phyloP scores from a whole-genome alignment of 1,140 invertebrate genomes.

The Drosophila varians region DNA sequence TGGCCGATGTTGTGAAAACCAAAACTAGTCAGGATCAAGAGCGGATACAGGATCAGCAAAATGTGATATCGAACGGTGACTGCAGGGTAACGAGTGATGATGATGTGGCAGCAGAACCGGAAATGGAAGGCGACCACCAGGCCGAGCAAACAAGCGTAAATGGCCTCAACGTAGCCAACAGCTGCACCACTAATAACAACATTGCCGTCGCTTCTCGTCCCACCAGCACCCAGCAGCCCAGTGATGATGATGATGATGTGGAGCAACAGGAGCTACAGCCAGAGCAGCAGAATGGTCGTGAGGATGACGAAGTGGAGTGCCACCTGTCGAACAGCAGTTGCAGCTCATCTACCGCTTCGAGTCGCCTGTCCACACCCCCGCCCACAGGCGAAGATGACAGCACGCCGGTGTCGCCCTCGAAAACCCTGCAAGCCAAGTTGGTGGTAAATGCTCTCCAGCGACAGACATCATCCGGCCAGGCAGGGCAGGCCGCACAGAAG shows the following conservation, averaged over 20 bases:
- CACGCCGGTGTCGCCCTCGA: constrained; percentile 70
- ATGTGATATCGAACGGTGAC: constrained; percentile 75
- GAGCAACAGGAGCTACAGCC: not conserved
- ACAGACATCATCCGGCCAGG: constrained; percentile 4
- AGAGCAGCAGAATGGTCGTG: constrained; percentile 10
- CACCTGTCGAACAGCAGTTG: constrained; percentile 44
- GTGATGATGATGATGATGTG: constrained; percentile 54
- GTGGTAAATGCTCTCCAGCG: constrained; percentile 66
- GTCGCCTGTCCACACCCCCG: constrained; percentile 74
- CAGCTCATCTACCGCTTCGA: constrained; percentile 65
- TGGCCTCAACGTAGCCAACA: constrained; percentile 58
- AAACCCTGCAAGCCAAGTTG: constrained; percentile 63
- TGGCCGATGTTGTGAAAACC: constrained; percentile 86
- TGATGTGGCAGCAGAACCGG: constrained; percentile 7
- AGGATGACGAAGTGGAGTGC: constrained; percentile 37
- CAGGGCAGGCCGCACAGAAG: constrained; percentile 7
- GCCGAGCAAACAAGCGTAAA: constrained; percentile 62
- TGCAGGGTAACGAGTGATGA: constrained; percentile 51
- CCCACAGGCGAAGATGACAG: constrained; percentile 80
- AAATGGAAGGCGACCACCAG: constrained; percentile 11
- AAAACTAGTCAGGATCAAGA: constrained; percentile 72
- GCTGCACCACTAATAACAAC: constrained; percentile 67
- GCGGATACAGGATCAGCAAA: constrained; percentile 46
- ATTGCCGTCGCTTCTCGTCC: constrained; percentile 70
- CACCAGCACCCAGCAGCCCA: constrained; percentile 67